phyloP scores from a whole-genome alignment of 2,888 invertebrate species.

The Hirtodrosophila cameraria region DNA sequence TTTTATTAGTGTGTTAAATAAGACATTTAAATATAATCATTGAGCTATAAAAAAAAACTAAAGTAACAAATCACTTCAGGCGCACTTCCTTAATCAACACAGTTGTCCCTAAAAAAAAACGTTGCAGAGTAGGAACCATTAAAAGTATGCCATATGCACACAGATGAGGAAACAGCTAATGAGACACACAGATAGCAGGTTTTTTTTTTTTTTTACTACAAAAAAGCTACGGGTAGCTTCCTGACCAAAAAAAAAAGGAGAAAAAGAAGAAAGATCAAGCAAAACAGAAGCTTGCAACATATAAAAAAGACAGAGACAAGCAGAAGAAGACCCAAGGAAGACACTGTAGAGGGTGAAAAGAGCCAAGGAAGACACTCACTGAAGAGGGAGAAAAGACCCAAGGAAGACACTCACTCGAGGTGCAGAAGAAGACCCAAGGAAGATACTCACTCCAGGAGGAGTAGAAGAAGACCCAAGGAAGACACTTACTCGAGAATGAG shows the following conservation, averaged over 20 bases:
- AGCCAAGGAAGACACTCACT: constrained; percentile 22
- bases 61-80: background rate
- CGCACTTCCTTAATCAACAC: constrained; percentile 1
- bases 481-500: no score
- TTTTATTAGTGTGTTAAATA: no score
- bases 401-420: constrained; percentile 25
- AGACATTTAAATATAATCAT: no score
- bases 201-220: background rate
- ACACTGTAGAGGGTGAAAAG: constrained; percentile 22
- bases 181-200: background rate
- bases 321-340: constrained; percentile 20
- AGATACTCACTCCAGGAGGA: constrained; percentile 12
- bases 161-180: constrained; percentile 30
- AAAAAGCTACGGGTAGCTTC: background rate
- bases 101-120: background rate
- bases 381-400: constrained; percentile 19
- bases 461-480: constrained; percentile 17
- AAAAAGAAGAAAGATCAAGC: constrained; percentile 3
- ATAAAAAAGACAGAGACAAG: background rate
- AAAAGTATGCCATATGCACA: constrained; percentile 3
- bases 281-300: constrained; percentile 10
- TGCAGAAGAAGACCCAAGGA: constrained; percentile 16
- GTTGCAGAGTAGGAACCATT: background rate
- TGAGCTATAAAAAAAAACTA: no score
- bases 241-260: constrained; percentile 8